phyloP scores from a whole-genome alignment of 1,140 invertebrate species.

The Ceratina calcarata region DNA sequence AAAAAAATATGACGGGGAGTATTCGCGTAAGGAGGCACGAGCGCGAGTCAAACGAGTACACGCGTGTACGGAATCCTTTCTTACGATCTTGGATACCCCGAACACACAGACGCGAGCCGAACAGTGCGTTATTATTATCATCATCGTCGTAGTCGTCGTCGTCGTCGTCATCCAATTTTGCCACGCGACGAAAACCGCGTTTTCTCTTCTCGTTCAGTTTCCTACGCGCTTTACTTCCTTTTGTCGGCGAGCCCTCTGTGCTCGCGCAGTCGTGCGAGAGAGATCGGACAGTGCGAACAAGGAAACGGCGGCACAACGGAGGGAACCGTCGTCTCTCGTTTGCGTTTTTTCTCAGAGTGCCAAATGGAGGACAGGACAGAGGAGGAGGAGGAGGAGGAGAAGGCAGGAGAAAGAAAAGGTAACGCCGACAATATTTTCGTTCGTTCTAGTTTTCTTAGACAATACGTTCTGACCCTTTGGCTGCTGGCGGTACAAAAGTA shows the following conservation, averaged over 20 bases:
- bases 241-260: neutral
- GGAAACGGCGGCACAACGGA: neutral
- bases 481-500: too few relatives aligned
- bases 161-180: neutral
- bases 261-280: neutral
- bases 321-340: constrained; percentile 41
- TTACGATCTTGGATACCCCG: constrained; percentile 14
- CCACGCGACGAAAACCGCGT: constrained; percentile 5
- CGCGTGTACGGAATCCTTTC: constrained; percentile 4
- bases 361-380: constrained; percentile 60
- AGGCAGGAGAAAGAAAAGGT: neutral
- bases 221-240: neutral
- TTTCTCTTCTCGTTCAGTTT: constrained; percentile 7
- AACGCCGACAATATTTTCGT: neutral
- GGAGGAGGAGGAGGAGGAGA: neutral
- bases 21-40: neutral
- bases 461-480: too few relatives aligned
- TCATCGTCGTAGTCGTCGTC: neutral
- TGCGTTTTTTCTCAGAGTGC: constrained; percentile 78
- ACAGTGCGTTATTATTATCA: constrained; percentile 15
- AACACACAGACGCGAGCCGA: neutral
- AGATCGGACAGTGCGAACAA: neutral
- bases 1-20: constrained; percentile 1
- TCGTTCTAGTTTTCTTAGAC: constrained; percentile 1
- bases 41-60: neutral